A percentile compares a stretch with the other conserved stretches of the same genome.
phyloP scores from a whole-genome alignment of 2,113 vertebrate genomes.

The Phycodurus eques region DNA sequence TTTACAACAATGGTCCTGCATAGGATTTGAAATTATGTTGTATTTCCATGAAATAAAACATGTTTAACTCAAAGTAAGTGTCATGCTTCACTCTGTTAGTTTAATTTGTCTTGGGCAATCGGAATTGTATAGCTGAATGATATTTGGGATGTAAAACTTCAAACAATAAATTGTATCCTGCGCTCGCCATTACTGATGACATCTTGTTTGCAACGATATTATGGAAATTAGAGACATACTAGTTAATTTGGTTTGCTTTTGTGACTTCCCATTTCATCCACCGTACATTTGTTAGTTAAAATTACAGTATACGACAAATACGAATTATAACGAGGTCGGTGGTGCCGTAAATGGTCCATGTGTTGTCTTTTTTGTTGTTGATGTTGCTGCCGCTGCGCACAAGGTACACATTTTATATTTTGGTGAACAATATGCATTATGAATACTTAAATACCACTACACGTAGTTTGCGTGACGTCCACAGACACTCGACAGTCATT shows the following conservation, averaged over 20 bases:
- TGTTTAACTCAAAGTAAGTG: slow-evolving; percentile 61
- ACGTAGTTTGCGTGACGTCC: background rate
- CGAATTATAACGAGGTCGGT: too few species aligned
- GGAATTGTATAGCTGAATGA: background rate
- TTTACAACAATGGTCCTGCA: slow-evolving; percentile 75
- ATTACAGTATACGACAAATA: too few species aligned
- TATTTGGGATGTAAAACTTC: background rate
- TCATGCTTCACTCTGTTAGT: background rate
- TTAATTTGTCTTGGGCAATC: background rate
- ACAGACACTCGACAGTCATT: slow-evolving; percentile 27
- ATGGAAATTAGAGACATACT: too few species aligned
- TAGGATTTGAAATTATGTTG: slow-evolving; percentile 75
- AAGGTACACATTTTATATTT: too few species aligned
- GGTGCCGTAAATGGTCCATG: too few species aligned
- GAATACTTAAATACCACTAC: too few species aligned
- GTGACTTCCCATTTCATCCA: too few species aligned
- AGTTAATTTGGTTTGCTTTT: too few species aligned
- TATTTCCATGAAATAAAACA: slow-evolving; percentile 84
- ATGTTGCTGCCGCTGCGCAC: too few species aligned
- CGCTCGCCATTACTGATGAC: background rate
- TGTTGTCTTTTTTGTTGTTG: too few species aligned
- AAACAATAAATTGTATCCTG: background rate
- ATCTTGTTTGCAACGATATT: background rate
- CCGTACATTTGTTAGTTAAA: too few species aligned
- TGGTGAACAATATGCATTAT: too few species aligned